Percentiles rank a stretch among this genome's conserved stretches.
Evolutionary conservation across 2,797 vertebrate species (phyloP).

Genomic region (Notamacropus eugenii): DNA sequence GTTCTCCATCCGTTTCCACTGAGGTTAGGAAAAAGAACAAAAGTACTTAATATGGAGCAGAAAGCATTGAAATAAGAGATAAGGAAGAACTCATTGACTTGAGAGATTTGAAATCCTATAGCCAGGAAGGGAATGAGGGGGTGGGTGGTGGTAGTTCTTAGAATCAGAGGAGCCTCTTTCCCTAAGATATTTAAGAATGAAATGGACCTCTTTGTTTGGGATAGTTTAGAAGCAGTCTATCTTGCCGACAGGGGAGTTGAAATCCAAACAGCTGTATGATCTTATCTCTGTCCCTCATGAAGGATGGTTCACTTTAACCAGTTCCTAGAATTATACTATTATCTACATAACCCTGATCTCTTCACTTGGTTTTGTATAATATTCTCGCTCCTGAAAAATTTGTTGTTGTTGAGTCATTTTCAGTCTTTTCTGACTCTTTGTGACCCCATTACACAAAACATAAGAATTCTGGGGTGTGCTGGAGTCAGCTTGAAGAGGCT

Average conservation of each 20-base stretch:
- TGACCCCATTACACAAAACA: not conserved
- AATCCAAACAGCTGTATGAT: not conserved
- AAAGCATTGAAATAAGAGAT: not conserved
- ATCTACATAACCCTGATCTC: not conserved
- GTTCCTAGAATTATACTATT: not conserved
- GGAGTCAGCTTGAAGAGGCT: not conserved
- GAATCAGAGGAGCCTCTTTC: not conserved
- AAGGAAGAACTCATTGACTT: not conserved
- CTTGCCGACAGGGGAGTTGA: not conserved
- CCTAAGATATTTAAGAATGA: not conserved
- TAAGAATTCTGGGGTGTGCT: not conserved
- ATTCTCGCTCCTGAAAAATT: not conserved
- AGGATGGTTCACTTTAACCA: not conserved
- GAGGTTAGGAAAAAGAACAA: not conserved
- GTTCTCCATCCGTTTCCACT: not conserved
- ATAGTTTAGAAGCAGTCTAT: not conserved
- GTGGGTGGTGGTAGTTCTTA: not conserved
- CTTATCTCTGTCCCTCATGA: not conserved
- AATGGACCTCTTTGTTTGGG: not conserved
- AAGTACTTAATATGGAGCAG: not conserved
- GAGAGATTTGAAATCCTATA: not conserved
- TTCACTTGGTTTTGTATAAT: not conserved
- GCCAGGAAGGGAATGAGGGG: not conserved
- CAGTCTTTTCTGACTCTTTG: not conserved
- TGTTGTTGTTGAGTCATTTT: not conserved